A percentile compares a stretch with the other conserved stretches of the same genome.
These are phyloP conservation scores for Pangasius djambal DNA, from an alignment of 2,797 vertebrate genomes.

Conservation along the genomic window DNA sequence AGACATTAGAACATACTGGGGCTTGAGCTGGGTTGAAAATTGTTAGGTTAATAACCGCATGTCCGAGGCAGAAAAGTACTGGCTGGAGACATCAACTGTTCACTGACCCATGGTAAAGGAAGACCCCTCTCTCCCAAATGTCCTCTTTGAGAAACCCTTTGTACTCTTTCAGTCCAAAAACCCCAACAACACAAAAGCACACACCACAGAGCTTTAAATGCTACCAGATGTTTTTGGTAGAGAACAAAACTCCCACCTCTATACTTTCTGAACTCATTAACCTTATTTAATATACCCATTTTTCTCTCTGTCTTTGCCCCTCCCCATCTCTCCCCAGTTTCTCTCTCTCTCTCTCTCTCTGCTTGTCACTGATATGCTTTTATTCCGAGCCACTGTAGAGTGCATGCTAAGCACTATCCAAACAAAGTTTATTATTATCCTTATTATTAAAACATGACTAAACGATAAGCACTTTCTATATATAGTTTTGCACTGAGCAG, in stretches of 20 bases:
- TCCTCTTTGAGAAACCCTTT: conserved; percentile 60
- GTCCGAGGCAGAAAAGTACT: conserved; percentile 36
- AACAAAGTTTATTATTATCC: conserved; percentile 40
- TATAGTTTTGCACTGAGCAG: conserved; percentile 17
- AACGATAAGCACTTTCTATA: conserved; percentile 41
- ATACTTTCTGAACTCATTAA: conserved; percentile 58
- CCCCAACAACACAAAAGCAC: conserved; percentile 62
- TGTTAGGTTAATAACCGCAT: conserved; percentile 53
- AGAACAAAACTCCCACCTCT: conserved; percentile 50
- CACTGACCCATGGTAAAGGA: conserved; percentile 61
- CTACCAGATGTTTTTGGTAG: conserved; percentile 67
- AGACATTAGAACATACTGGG: conserved; percentile 45
- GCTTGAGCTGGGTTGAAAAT: conserved; percentile 58
- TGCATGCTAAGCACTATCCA: conserved; percentile 10
- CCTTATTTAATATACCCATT: conserved; percentile 50
- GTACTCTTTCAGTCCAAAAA: conserved; percentile 70
- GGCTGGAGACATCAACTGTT: conserved; percentile 57
- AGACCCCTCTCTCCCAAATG: conserved; percentile 43
- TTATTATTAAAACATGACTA: conserved; percentile 48
- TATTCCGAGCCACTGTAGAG: conserved; percentile 13
- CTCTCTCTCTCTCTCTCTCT: conserved; percentile 8
- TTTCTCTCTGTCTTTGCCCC: conserved; percentile 11
- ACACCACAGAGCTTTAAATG: conserved; percentile 60
- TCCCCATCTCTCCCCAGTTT: conserved; percentile 1
- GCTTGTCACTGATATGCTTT: neutral